Evolutionary conservation across 2,888 invertebrate species (phyloP), one percentile per base, ranked within the genome.

Genomic region (Yponomeuta plumbellus): DNA sequence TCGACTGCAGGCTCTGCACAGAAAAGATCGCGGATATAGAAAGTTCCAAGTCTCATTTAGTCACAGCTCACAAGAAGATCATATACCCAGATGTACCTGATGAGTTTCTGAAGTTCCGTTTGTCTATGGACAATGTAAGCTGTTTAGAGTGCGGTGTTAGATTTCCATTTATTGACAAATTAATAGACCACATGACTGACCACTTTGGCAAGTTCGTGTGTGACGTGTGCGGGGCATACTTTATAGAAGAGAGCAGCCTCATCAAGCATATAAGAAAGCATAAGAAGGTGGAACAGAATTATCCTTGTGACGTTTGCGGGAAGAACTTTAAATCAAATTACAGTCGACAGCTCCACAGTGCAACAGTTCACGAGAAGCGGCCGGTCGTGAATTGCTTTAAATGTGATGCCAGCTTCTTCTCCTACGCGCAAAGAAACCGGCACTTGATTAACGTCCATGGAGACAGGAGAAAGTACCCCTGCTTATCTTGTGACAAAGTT

Each of bases 261-360:
- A 73, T 71, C 11, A 77, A 73, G 58, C 81, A 84, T 70, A 61
- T 62, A 22, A 64, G 61, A 6, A 44, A 59, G 10, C 70, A 69
- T 39, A 80, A 81, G 67, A 62, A 74, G 10, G 76, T 86, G 0
- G 92, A 91, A 2, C 88, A 90, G 20, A 88, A 74, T 0, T 86
- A 84, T 72, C 83, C 85, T 0, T 94, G 93, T 69, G 84, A 87
- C 1, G 83, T 88, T 0, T 92, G 92, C 64, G 90, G 87, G 0
- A 91, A 91, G 68, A 76, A 72, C 1, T 85, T 92, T 56, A 86
- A 87, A 69, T 87, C 86, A 0, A 89, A 88, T 69, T 86, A 88
- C 61, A 85, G 84, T 11, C 74, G 84, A 11, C 78, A 84, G n/a
- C 71, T 88, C 1, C 90, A 90, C 20, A 80, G 84, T 3, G 80